Evolutionary conservation across 2,113 vertebrate genomes (phyloP).

Genomic region (Bettongia penicillata): DNA sequence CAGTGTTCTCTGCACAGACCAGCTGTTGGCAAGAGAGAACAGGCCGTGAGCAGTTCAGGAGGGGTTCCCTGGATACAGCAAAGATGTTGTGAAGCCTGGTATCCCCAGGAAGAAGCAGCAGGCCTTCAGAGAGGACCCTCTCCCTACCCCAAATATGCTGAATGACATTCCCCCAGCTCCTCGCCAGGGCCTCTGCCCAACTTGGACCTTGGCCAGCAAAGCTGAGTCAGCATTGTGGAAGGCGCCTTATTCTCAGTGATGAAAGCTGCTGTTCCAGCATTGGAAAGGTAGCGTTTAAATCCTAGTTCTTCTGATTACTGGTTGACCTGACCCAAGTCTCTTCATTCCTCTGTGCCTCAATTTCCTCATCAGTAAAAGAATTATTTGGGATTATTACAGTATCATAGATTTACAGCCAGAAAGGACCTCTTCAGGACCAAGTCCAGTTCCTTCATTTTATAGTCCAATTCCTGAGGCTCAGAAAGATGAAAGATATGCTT

Average conservation of each 20-base stretch:
- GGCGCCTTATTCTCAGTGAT: no score
- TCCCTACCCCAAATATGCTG: no score
- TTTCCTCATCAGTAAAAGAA: constrained; percentile 63
- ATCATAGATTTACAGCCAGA: constrained; percentile 21
- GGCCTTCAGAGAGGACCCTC: not conserved
- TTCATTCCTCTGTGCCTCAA: constrained; percentile 31
- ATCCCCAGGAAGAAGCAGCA: not conserved
- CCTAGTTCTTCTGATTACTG: constrained; percentile 11
- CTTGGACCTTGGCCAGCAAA: not conserved
- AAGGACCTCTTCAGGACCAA: not conserved
- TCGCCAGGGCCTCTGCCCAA: not conserved
- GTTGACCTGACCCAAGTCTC: constrained; percentile 7
- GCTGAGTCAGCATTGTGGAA: not conserved
- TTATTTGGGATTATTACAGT: constrained; percentile 3
- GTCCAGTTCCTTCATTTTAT: not conserved
- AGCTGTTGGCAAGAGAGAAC: no score
- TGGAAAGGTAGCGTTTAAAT: no score
- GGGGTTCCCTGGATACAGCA: no score
- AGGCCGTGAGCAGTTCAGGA: no score
- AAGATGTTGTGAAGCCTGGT: no score
- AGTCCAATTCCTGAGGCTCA: constrained; percentile 40
- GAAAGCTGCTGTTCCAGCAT: no score
- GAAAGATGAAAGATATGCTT: not conserved
- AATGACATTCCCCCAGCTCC: no score
- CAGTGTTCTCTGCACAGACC: not conserved